Base-by-base conservation (phyloP, 1,140 invertebrate genomes). In the Heliconius nattereri region DNA sequence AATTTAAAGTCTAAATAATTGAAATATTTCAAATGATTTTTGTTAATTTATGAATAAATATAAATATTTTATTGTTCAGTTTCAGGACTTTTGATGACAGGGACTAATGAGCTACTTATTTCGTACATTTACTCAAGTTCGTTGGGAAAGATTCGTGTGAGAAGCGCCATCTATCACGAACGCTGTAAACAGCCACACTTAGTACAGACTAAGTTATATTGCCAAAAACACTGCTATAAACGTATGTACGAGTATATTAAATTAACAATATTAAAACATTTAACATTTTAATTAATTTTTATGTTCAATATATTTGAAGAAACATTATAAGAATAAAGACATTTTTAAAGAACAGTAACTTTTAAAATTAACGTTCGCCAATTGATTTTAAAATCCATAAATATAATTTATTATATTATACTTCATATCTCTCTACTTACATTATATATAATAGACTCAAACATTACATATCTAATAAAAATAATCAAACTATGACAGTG, bases 161-260 rank as follows among this genome's bases (percentile, higher is more conserved):
- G 26, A 66, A 80, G 76, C 80, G 88, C 88, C 87, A 92, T 90
- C 90, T 92, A 87, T 91, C 76, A 79, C 80, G 75, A 84, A 85
- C 76, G 76, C 78, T 83, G 80, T 85, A 84, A 86, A 85, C 73
- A 79, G 78, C 76, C 90, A 94, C 86, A 94, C 87, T 85, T 87
- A 83, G 76, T 80, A 85, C 23, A 66, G 26, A 29, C 60, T 29
- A 11, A 23, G 60, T 66, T 66, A 66, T 29, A 29, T 66, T 66
- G 23, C n/a, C 5, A 66, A 29, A 66, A 26, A 66, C 23, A 66
- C 60, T 66, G 60, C 9, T 26, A 66, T 7, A 60, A 60, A 60
- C 52, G 16, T 54, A 54, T 54, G 52, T 23, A 57, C 49, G 49
- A 20, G 7, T 45, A 45, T 45, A 45, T 45, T 5, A 54, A 9